These are phyloP conservation scores for Pterostichus madidus DNA, from an alignment of 2,888 invertebrate genomes.

Conservation along the genomic window DNA sequence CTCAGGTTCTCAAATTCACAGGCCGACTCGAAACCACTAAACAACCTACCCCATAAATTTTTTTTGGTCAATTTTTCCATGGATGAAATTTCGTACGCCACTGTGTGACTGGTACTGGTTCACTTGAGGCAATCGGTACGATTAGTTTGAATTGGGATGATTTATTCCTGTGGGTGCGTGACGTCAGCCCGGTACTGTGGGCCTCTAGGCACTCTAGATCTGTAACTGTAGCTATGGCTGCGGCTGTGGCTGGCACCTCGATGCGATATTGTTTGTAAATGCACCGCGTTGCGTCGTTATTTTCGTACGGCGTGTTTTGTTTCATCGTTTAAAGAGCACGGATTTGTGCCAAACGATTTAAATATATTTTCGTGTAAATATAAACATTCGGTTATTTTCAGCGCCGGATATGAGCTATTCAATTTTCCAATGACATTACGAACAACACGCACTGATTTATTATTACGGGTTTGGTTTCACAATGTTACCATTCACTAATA, in stretches of 20 bases:
- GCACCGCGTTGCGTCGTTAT: constrained; percentile 25
- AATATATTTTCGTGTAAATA: constrained; percentile 41
- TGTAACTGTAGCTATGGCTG: not conserved
- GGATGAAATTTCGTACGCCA: not conserved
- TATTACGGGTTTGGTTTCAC: not conserved
- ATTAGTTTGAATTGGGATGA: constrained; percentile 64
- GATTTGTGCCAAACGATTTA: constrained; percentile 44
- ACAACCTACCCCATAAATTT: too few species aligned
- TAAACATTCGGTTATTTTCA: constrained; percentile 37
- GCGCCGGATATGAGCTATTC: constrained; percentile 45
- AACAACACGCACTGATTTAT: constrained; percentile 32
- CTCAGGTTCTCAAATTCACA: too few species aligned
- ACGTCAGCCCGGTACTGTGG: constrained; percentile 48
- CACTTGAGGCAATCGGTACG: constrained; percentile 59
- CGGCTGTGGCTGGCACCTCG: not conserved
- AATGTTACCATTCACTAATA: not conserved
- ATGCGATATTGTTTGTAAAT: constrained; percentile 51
- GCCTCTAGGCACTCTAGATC: constrained; percentile 42
- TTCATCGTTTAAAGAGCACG: constrained; percentile 28
- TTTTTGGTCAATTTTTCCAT: too few species aligned
- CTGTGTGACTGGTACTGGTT: not conserved
- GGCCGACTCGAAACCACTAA: too few species aligned
- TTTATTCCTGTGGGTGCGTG: constrained; percentile 64
- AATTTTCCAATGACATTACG: constrained; percentile 52
- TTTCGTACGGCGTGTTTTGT: constrained; percentile 37